Evolutionary conservation across 2,113 vertebrate genomes (phyloP).

Genomic region (Tragelaphus buxtoni): DNA sequence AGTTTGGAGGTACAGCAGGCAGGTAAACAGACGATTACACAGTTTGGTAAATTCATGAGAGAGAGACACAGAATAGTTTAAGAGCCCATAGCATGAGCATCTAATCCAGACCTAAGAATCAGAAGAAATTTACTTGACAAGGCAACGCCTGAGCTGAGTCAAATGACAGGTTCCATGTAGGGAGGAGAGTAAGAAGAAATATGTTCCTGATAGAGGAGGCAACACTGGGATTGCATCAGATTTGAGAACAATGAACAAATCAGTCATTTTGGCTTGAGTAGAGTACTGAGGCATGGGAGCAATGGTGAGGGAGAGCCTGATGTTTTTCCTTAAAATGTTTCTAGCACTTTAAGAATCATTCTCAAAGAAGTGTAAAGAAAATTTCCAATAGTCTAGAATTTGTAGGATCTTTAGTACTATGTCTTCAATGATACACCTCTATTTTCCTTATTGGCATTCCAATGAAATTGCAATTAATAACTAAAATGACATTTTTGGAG

Average conservation of each 20-base stretch:
- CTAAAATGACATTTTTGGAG: neutral
- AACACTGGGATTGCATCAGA: accelerated
- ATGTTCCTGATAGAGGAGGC: neutral
- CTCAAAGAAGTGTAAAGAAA: neutral
- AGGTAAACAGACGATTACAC: neutral
- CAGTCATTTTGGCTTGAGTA: neutral
- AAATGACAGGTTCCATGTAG: neutral
- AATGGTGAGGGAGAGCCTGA: neutral
- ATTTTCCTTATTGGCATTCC: neutral
- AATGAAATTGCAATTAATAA: neutral
- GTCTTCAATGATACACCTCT: neutral
- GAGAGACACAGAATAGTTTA: neutral
- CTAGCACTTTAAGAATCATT: neutral
- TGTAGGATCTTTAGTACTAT: neutral
- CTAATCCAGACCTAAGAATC: neutral
- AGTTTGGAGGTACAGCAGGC: neutral
- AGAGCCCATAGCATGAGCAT: neutral
- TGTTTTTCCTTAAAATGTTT: neutral
- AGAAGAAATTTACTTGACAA: neutral
- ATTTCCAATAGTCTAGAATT: neutral
- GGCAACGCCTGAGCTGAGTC: neutral
- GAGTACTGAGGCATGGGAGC: neutral
- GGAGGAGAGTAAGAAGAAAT: neutral
- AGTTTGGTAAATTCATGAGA: neutral
- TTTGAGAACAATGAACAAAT: neutral